Evolutionary conservation across 2,113 vertebrate genomes (phyloP), one percentile per base, ranked within the genome.

Genomic region (Malurus alboscapulatus): DNA sequence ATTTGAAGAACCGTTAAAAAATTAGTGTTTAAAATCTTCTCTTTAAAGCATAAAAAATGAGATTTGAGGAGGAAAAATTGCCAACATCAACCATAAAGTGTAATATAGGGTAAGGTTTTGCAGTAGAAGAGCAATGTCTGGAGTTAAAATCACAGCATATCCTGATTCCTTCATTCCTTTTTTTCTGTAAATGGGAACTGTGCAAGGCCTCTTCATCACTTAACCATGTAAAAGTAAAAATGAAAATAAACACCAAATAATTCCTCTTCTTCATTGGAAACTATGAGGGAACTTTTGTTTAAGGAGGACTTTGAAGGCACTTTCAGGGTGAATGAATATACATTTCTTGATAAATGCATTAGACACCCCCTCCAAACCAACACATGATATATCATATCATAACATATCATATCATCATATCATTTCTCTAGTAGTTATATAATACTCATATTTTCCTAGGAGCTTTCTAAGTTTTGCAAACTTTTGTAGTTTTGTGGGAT

Each of bases 241-340:
- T 1, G 1, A 26, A 59, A 67, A 26, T 0, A 19, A 61, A 14
- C 4, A 3, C 0, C 1, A 55, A 53, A 36, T 20, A 54, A 38
- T 50, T 62, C 21, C 7, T 44, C 11, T 34, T 81, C 32, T 84
- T 63, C 12, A 44, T 7, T 11, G 9, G 9, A 58, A 84, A 27
- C 3, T 55, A 3, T 30, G 54, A 48, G 2, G 1, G 2, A 1
- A 29, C 10, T 72, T 38, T n/a, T 29, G 1, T 47, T 63, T 55
- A 72, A 93, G 30, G 27, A 65, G 16, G 20, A 61, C 65, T 84
- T 79, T 72, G 8, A 14, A 53, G 62, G 8, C 40, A 40, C 10
- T 48, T 78, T 75, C 30, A 61, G 5, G 2, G 4, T 65, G 30
- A 80, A 80, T 29, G 12, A 80, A 40, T 12, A 27, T 27, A 18